phyloP scores from a whole-genome alignment of 2,113 vertebrate species.

The Tapirus terrestris region DNA sequence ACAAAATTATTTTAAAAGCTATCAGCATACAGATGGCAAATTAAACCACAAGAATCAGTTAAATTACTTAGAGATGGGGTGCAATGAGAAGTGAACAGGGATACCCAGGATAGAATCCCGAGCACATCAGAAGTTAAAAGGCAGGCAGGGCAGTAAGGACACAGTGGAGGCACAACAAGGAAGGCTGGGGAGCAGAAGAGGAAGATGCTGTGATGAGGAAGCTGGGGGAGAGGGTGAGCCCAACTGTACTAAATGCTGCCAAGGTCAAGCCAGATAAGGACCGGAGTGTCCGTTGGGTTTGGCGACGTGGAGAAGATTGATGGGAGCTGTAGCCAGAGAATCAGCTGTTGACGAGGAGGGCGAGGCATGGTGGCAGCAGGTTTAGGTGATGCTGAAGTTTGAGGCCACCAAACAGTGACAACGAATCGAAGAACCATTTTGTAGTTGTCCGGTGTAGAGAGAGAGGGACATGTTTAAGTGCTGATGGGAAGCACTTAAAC shows the following conservation, averaged over 20 bases:
- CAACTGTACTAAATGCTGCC: background rate
- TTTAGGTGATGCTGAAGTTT: background rate
- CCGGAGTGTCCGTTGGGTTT: background rate
- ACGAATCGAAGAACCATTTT: background rate
- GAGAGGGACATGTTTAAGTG: background rate
- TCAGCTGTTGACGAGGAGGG: background rate
- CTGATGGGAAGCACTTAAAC: background rate
- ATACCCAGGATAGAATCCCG: background rate
- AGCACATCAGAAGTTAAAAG: background rate
- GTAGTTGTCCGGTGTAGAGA: background rate
- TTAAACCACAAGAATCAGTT: background rate
- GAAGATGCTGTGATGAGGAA: background rate
- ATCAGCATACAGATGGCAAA: background rate
- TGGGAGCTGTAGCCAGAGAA: background rate
- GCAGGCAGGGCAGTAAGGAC: background rate
- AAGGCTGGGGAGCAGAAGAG: background rate
- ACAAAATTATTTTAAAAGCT: background rate
- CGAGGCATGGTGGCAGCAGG: background rate
- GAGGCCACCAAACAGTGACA: background rate
- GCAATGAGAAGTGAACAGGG: background rate
- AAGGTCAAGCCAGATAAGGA: background rate
- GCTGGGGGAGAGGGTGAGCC: fast-evolving
- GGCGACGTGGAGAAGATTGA: background rate
- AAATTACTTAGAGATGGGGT: background rate
- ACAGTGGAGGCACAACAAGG: background rate